Evolutionary conservation across 64 coral and sea anemone genomes (phyloP).

Genomic region (Actinia equina): DNA sequence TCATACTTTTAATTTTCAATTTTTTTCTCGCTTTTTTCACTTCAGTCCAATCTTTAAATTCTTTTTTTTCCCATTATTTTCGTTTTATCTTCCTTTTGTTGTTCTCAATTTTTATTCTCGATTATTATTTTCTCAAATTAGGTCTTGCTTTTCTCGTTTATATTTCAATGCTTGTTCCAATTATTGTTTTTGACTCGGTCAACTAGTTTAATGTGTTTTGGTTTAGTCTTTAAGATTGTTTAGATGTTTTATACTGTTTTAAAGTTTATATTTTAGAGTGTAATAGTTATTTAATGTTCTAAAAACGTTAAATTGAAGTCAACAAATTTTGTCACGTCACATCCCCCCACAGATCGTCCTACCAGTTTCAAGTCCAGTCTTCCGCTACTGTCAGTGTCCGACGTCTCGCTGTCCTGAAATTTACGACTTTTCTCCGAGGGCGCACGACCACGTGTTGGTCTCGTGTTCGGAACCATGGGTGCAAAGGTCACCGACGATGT

Average conservation of each 20-base stretch:
- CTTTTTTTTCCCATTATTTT: too few relatives aligned
- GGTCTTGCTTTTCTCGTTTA: neutral
- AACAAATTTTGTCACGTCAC: neutral
- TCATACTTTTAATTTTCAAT: too few relatives aligned
- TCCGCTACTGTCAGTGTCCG: constrained; percentile 85
- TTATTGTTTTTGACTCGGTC: too few relatives aligned
- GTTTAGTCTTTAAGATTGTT: neutral
- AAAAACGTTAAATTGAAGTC: neutral
- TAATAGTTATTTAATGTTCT: neutral
- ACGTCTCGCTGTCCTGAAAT: constrained; percentile 61
- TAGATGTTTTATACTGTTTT: constrained; percentile 21
- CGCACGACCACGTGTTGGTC: constrained; percentile 34
- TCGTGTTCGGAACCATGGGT: constrained; percentile 52
- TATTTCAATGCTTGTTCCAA: neutral
- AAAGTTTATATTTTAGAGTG: neutral
- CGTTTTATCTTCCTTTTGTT: too few relatives aligned
- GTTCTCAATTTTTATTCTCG: too few relatives aligned
- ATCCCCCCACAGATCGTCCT: constrained; percentile 16
- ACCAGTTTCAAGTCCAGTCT: constrained; percentile 64
- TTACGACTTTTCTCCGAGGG: neutral
- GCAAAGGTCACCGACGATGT: constrained; percentile 76
- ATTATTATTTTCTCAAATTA: neutral
- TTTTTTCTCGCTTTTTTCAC: too few relatives aligned
- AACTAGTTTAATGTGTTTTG: neutral
- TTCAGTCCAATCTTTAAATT: too few relatives aligned